Base-by-base conservation (phyloP, 2,113 vertebrate genomes). In the Megaceryle torquata region DNA sequence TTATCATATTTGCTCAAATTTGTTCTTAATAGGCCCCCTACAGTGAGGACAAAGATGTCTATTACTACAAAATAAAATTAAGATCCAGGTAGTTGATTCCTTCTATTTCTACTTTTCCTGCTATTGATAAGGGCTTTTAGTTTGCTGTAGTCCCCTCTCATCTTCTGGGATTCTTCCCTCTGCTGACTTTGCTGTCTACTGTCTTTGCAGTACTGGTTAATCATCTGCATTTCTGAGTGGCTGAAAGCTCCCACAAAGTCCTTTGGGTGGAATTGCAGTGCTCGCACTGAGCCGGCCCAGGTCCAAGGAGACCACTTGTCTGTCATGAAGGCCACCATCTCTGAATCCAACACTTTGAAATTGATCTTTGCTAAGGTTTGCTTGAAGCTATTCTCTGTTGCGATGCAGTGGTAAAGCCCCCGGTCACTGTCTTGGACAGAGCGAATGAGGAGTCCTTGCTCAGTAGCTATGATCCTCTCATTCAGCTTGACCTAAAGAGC, bases 161-260 rank as follows among this genome's bases (percentile, higher is more conserved):
- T 98, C 93, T 98, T 98, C 29, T 97, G 79, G 51, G 97, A 13
- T 75, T 98, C 94, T 91, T 98, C 97, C 44, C 97, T 97, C 46
- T 98, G 98, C 50, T 96, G 97, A 6, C 97, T 96, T 54, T 98
- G 97, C 96, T 99, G 98, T 88, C 98, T 98, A 54, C 98, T 98
- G 96, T 99, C 99, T 88, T 99, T 99, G 97, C 99, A 99, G 97
- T 99, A 99, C 72, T 99, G 99, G 69, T 99, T 99, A 33, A 99
- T 98, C 76, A 99, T 99, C 88, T 99, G 97, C 95, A 98, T 99
- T 95, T 99, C 99, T 0, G 99, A 97, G 10, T 99, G 98, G 93
- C 98, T 99, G 97, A 99, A 98, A 28, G 98, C 98, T 15, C 98
- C 98, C 94, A 99, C 95, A 63, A 99, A 98, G 92, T 97, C 98